A percentile compares a stretch with the other conserved stretches of the same genome.
Evolutionary conservation across 2,113 vertebrate genomes (phyloP).

Genomic region (Australoheros scitulus): DNA sequence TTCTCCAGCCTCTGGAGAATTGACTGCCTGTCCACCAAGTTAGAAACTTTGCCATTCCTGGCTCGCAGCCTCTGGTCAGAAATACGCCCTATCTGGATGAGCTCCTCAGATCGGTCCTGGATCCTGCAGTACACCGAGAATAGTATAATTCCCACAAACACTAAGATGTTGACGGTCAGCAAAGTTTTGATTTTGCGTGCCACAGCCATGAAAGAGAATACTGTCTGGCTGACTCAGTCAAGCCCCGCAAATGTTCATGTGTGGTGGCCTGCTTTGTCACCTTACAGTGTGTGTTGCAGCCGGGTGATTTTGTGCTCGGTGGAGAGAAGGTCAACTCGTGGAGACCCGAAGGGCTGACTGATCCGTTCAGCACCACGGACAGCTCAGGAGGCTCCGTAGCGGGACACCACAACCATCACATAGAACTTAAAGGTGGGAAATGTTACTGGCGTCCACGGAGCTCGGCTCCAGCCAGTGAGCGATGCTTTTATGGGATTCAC

Average conservation of each 20-base stretch:
- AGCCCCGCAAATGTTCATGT: conserved; percentile 71
- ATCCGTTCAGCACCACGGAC: conserved; percentile 78
- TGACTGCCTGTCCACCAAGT: conserved; percentile 88
- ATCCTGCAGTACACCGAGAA: conserved; percentile 99
- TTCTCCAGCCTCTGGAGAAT: conserved; percentile 95
- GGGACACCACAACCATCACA: conserved; percentile 27
- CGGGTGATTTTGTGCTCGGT: conserved; percentile 8
- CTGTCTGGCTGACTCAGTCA: conserved; percentile 73
- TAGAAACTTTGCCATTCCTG: conserved; percentile 86
- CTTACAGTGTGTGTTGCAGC: conserved; percentile 21
- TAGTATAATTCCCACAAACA: conserved; percentile 94
- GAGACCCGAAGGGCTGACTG: conserved; percentile 34
- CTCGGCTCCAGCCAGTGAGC: neutral
- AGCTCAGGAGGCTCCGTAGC: conserved; percentile 52
- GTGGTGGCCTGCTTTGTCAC: conserved; percentile 57
- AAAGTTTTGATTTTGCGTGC: conserved; percentile 99
- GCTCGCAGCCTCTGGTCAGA: conserved; percentile 87
- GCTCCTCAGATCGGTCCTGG: conserved; percentile 91
- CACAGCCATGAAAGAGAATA: conserved; percentile 90
- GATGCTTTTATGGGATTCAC: conserved; percentile 12
- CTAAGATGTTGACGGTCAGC: conserved; percentile 97
- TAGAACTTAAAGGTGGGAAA: conserved; percentile 20
- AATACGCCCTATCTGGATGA: conserved; percentile 88
- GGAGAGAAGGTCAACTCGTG: conserved; percentile 45
- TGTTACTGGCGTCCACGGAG: neutral